phyloP scores from a whole-genome alignment of 2,888 invertebrate genomes.

The Diploptera punctata region DNA sequence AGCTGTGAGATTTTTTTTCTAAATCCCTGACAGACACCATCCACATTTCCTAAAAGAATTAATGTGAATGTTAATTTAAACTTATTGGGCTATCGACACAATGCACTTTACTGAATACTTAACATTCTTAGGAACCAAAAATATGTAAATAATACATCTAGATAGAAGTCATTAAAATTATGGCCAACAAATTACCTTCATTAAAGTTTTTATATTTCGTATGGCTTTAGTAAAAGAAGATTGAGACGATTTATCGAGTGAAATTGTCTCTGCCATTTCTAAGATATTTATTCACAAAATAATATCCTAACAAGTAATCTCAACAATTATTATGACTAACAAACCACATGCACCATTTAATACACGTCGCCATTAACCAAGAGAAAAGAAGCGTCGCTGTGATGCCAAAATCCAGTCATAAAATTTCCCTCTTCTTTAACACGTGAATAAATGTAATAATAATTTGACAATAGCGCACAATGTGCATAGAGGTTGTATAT shows the following conservation, averaged over 20 bases:
- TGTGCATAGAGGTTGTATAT: too few species aligned
- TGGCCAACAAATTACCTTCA: conserved; percentile 55
- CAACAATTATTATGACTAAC: too few species aligned
- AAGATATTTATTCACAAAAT: background rate
- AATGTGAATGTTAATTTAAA: background rate
- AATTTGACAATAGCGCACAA: too few species aligned
- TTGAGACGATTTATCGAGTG: conserved; percentile 57
- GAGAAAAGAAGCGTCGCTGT: too few species aligned
- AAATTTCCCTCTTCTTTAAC: too few species aligned
- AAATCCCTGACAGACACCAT: too few species aligned
- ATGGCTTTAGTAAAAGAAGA: conserved; percentile 62
- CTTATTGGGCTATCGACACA: background rate
- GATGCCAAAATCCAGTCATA: too few species aligned
- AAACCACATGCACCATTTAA: too few species aligned
- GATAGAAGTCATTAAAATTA: background rate
- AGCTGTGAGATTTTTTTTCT: too few species aligned
- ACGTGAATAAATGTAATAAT: too few species aligned
- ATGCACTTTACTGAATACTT: background rate
- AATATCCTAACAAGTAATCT: too few species aligned
- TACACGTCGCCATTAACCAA: too few species aligned
- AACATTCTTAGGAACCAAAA: background rate
- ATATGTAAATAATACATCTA: background rate
- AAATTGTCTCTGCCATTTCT: conserved; percentile 45
- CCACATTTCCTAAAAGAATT: background rate
- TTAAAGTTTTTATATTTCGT: conserved; percentile 61